A percentile compares a stretch with the other conserved stretches of the same genome.
Evolutionary conservation across 2,888 invertebrate species (phyloP).

Genomic region (Neoaliturus tenellus): DNA sequence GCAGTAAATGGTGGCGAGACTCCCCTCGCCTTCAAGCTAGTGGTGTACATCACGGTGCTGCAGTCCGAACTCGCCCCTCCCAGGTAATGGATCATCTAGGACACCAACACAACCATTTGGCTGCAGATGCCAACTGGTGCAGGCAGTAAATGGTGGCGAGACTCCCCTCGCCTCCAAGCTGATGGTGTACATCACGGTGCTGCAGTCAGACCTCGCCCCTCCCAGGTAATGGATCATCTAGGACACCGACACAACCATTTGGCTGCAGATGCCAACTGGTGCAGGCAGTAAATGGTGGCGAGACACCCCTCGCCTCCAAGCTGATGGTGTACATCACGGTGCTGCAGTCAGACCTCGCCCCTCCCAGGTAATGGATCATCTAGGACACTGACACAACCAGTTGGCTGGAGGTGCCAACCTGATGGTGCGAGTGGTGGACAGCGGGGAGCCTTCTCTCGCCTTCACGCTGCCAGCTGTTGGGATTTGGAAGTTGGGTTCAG

Average conservation of each 20-base stretch:
- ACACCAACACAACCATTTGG: no score
- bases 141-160: constrained; percentile 88
- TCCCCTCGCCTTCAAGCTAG: no score
- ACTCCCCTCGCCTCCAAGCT: constrained; percentile 84
- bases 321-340: constrained; percentile 91
- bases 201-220: constrained; percentile 91
- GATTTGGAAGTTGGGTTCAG: no score
- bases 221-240: no score
- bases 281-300: constrained; percentile 88
- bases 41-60: no score
- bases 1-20: no score
- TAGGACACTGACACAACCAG: no score
- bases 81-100: no score
- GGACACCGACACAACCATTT: no score
- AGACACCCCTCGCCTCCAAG: constrained; percentile 82
- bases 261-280: constrained; percentile 89
- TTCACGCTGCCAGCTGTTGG: constrained; percentile 88
- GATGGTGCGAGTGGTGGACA: constrained; percentile 87
- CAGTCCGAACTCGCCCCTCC: no score
- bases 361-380: constrained; percentile 86
- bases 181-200: constrained; percentile 90
- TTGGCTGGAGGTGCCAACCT: no score
- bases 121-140: constrained; percentile 89
- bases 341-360: constrained; percentile 91
- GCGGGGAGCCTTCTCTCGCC: constrained; percentile 84